Conservation (phyloP, 2,113 vertebrate genomes). For the Salvelinus fontinalis region DNA sequence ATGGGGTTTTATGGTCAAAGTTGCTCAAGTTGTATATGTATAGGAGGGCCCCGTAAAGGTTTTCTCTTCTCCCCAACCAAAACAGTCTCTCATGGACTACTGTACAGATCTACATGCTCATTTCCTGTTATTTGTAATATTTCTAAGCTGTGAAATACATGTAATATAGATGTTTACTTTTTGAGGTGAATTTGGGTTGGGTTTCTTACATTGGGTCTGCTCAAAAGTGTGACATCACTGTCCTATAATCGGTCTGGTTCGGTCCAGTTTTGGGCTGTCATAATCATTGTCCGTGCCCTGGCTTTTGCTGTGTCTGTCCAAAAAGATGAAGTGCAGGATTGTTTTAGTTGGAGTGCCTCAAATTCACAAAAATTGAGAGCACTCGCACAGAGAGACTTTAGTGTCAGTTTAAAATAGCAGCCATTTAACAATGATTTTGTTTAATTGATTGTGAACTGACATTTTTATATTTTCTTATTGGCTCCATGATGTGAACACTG, state of each 20-base stretch:
- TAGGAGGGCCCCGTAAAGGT: slow-evolving; percentile 8
- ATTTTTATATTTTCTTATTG: background rate
- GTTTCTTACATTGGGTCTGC: slow-evolving; percentile 1
- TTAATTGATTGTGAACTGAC: background rate
- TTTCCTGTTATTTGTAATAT: slow-evolving; percentile 47
- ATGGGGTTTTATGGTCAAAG: slow-evolving; percentile 32
- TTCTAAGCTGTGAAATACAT: slow-evolving; percentile 73
- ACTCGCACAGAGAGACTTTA: background rate
- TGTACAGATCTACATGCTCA: slow-evolving; percentile 47
- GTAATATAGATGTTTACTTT: slow-evolving; percentile 60
- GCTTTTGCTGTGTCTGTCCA: background rate
- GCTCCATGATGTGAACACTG: background rate
- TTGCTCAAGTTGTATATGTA: slow-evolving; percentile 24
- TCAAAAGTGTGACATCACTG: background rate
- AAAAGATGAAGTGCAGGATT: slow-evolving; percentile 18
- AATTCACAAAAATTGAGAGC: background rate
- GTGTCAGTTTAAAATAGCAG: background rate
- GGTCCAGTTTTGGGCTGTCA: background rate
- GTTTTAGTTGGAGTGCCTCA: background rate
- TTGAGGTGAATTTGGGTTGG: slow-evolving; percentile 14
- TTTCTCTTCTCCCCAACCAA: background rate
- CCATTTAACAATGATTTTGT: slow-evolving; percentile 2
- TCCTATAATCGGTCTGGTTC: background rate
- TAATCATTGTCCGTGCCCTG: background rate
- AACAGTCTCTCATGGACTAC: slow-evolving; percentile 35